Percentiles rank a stretch among this genome's conserved stretches.
phyloP scores from a whole-genome alignment of 2,797 vertebrate genomes.

The Monodelphis domestica region DNA sequence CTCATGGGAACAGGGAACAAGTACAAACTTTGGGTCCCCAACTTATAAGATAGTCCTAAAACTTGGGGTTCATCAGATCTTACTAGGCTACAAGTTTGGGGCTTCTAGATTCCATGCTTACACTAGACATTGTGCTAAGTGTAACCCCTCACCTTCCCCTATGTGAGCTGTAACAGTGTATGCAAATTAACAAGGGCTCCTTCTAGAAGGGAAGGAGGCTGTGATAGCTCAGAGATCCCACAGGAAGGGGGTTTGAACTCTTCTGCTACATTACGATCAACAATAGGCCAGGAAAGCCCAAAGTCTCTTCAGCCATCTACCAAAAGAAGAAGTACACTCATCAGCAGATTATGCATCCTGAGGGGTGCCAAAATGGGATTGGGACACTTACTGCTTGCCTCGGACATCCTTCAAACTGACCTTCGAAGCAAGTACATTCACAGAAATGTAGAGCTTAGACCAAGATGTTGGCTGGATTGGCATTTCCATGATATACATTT shows the following conservation, averaged over 20 bases:
- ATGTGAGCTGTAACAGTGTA: background rate
- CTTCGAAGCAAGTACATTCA: conserved; percentile 82
- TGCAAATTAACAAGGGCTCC: background rate
- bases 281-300: conserved; percentile 74
- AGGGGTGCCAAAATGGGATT: background rate
- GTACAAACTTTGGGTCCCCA: too few species aligned
- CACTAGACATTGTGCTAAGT: background rate
- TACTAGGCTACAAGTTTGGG: too few species aligned
- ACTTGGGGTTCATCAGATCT: too few species aligned
- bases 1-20: too few species aligned
- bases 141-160: background rate
- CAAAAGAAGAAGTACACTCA: conserved; percentile 77
- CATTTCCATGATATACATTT: conserved; percentile 81
- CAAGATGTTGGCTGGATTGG: conserved; percentile 62
- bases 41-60: too few species aligned
- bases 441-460: conserved; percentile 75
- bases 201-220: background rate
- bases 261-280: background rate
- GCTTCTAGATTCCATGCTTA: too few species aligned
- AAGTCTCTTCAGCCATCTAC: conserved; percentile 72
- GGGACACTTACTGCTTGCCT: conserved; percentile 79
- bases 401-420: conserved; percentile 80
- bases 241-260: background rate
- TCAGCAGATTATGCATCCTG: conserved; percentile 74
- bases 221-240: background rate